Percentiles rank a stretch among this genome's conserved stretches.
phyloP scores from a whole-genome alignment of 2,113 vertebrate species.

The Poeciliopsis occidentalis region DNA sequence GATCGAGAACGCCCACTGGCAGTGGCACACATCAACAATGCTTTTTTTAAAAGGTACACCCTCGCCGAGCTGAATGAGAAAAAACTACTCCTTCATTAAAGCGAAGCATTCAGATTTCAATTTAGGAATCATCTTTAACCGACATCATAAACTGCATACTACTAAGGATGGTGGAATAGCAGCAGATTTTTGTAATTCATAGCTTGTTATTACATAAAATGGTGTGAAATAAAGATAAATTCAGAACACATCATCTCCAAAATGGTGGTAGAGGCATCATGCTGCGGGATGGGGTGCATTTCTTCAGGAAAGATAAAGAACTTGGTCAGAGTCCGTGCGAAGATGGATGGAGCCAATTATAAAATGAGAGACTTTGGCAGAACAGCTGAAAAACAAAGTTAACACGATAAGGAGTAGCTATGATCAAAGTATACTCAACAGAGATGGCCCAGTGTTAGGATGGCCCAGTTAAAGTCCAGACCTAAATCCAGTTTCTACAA shows the following conservation, averaged over 20 bases:
- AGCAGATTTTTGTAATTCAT: too few relatives aligned
- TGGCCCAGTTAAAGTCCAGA: neutral
- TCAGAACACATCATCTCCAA: neutral
- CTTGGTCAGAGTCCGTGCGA: neutral
- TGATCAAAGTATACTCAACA: too few relatives aligned
- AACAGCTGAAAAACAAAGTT: too few relatives aligned
- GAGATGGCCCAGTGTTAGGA: too few relatives aligned
- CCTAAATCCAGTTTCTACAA: neutral
- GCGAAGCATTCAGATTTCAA: neutral
- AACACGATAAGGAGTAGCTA: too few relatives aligned
- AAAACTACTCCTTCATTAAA: neutral
- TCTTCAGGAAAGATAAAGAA: neutral
- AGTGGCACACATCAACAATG: neutral
- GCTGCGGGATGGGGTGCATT: neutral
- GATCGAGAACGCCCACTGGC: neutral
- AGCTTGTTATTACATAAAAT: too few relatives aligned
- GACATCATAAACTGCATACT: neutral
- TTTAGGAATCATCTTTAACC: neutral
- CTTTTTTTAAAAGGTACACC: neutral
- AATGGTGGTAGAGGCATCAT: neutral
- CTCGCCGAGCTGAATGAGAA: neutral
- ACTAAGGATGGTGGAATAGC: too few relatives aligned
- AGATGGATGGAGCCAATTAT: too few relatives aligned
- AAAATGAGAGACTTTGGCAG: too few relatives aligned
- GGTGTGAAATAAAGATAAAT: too few relatives aligned